Evolutionary conservation across 2,113 vertebrate genomes (phyloP).

Genomic region (Gymnogyps californianus): DNA sequence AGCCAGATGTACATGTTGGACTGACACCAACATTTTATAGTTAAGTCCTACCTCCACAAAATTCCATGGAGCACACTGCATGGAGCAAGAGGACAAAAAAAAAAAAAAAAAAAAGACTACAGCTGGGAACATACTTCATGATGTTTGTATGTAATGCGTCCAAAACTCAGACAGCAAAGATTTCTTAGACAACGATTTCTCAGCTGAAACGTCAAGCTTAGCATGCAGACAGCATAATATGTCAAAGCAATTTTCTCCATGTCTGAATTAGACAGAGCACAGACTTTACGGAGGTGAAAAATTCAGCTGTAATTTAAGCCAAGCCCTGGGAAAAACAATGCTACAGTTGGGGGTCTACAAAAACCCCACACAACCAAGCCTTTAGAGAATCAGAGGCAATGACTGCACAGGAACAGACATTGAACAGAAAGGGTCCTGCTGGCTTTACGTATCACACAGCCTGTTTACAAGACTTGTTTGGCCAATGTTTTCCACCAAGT

Average conservation of each 20-base stretch:
- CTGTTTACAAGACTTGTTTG: background rate
- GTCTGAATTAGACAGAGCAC: background rate
- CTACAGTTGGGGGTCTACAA: background rate
- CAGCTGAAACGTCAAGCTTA: background rate
- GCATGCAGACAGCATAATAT: background rate
- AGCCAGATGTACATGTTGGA: slow-evolving; percentile 61
- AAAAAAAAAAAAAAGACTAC: background rate
- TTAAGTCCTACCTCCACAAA: slow-evolving; percentile 25
- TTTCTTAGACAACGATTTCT: background rate
- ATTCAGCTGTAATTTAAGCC: background rate
- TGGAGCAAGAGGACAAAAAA: background rate
- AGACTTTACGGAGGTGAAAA: background rate
- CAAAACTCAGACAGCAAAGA: background rate
- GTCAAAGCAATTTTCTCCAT: background rate
- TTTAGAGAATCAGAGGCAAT: background rate
- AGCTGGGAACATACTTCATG: background rate
- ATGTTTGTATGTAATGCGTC: background rate
- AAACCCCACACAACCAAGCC: background rate
- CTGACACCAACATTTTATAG: slow-evolving; percentile 11
- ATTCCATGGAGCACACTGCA: background rate
- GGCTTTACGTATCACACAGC: background rate
- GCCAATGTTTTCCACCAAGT: background rate
- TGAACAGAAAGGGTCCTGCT: background rate
- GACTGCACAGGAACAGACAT: background rate
- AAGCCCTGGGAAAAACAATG: background rate